Base-by-base conservation (phyloP, 2,113 vertebrate species). In the Poecile atricapillus region DNA sequence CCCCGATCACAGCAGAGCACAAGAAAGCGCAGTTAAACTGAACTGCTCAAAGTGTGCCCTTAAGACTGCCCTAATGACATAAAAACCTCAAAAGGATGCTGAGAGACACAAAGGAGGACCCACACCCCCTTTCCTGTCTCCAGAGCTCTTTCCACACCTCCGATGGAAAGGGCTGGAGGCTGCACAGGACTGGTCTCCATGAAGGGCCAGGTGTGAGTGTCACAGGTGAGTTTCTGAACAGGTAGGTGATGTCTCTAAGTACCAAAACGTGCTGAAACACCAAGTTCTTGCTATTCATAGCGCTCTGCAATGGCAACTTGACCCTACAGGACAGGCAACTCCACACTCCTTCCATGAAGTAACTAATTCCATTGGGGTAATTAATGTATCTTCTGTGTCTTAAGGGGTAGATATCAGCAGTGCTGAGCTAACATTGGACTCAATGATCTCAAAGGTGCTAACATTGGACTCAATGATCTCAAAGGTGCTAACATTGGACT, bases 1-100 rank as follows among this genome's bases (percentile, higher is more conserved):
- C 18, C 23, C 27, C 1, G 28, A 12, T 60, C 43, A 7, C 20
- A 12, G 1, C 11, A 2, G 30, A 59, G 47, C 23, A 19, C 9
- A 46, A 7, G 6, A 11, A 49, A 19, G 43, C 0, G 13, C 5
- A 25, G 12, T 30, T 13, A 14, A 60, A 20, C 1, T 0, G 31
- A 24, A 9, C 10, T 4, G 33, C 15, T 25, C 5, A 8, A 43
- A 7, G 10, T 18, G 81, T 41, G 4, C 10, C 22, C 15, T 46
- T 76, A 28, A 19, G n/a, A n/a, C 52, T 82, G 24, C 62, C 30
- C 12, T 13, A 20, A 23, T 2, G 21, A 33, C 5, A 1, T 13
- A 24, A 37, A 44, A 56, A 21, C 5, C 3, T 4, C 3, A n/a
- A 67, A 83, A 56, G n/a, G 10, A 6, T 21, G 41, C 12, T 5